phyloP scores from a whole-genome alignment of 2,113 vertebrate species.

The Catagonus wagneri region DNA sequence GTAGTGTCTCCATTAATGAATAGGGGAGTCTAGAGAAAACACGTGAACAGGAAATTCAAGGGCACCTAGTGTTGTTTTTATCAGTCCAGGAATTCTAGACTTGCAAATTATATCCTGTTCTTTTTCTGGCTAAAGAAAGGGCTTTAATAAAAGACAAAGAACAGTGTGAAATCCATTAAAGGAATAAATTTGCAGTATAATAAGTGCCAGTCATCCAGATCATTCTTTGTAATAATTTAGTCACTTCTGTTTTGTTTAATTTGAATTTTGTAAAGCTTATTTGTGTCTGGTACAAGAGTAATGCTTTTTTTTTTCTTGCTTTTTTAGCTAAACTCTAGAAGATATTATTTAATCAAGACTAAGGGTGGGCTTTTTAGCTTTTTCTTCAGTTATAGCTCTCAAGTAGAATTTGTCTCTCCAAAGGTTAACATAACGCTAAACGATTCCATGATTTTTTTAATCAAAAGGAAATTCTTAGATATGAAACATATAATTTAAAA shows the following conservation, averaged over 20 bases:
- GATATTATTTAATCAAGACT: neutral
- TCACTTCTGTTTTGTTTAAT: neutral
- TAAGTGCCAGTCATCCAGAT: constrained; percentile 56
- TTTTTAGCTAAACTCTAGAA: constrained; percentile 30
- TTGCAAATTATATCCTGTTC: constrained; percentile 66
- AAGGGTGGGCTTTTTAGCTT: neutral
- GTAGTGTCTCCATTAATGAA: constrained; percentile 62
- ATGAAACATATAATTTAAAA: constrained; percentile 6
- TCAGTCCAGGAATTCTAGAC: constrained; percentile 68
- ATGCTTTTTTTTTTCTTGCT: neutral
- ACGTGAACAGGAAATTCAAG: constrained; percentile 74
- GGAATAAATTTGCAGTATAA: constrained; percentile 65
- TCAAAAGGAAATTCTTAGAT: neutral
- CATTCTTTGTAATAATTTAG: constrained; percentile 68
- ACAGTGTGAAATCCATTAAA: constrained; percentile 74
- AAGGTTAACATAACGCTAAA: neutral
- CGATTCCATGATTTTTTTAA: constrained; percentile 42
- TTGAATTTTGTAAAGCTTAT: constrained; percentile 24
- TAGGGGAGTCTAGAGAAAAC: constrained; percentile 67
- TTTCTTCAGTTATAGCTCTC: constrained; percentile 3
- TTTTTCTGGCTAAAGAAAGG: constrained; percentile 31
- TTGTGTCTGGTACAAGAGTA: neutral
- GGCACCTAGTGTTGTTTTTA: constrained; percentile 66
- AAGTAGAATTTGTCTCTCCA: constrained; percentile 51
- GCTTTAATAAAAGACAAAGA: constrained; percentile 72